Conservation (phyloP, 2,113 vertebrate species). For the Percina caprodes region DNA sequence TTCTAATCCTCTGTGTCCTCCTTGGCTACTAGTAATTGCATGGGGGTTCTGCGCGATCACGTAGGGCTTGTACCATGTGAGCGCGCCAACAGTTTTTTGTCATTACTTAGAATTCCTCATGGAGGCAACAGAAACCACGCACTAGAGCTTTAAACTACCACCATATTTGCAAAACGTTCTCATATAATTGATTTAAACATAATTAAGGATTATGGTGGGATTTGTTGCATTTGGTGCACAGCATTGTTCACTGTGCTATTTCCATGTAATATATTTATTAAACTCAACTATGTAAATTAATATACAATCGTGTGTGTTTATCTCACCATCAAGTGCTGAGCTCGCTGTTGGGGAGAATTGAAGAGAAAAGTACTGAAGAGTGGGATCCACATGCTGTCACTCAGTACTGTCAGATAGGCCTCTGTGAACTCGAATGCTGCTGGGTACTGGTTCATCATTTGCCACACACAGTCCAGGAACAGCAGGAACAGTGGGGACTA, state of each 20-base stretch:
- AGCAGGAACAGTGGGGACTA: slow-evolving; percentile 95
- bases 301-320: not conserved
- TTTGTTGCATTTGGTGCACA: not conserved
- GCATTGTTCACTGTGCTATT: not conserved
- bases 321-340: slow-evolving; percentile 91
- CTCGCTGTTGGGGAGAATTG: slow-evolving; percentile 91
- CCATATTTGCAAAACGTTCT: not conserved
- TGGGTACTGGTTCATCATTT: slow-evolving; percentile 94
- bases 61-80: too few relatives aligned
- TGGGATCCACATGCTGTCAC: slow-evolving; percentile 93
- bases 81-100: too few relatives aligned
- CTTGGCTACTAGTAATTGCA: too few relatives aligned
- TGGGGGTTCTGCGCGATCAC: too few relatives aligned
- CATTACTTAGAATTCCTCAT: too few relatives aligned
- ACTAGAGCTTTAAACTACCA: not conserved
- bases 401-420: slow-evolving; percentile 90
- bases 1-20: too few relatives aligned
- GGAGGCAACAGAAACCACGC: too few relatives aligned
- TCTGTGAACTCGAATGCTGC: slow-evolving; percentile 97
- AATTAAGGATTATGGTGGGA: not conserved
- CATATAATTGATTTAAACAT: not conserved
- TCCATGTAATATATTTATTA: not conserved
- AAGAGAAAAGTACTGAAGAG: slow-evolving; percentile 98
- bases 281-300: not conserved
- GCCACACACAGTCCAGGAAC: slow-evolving; percentile 97